phyloP scores from a whole-genome alignment of 2,888 invertebrate genomes.

The Amphimallon solstitiale region DNA sequence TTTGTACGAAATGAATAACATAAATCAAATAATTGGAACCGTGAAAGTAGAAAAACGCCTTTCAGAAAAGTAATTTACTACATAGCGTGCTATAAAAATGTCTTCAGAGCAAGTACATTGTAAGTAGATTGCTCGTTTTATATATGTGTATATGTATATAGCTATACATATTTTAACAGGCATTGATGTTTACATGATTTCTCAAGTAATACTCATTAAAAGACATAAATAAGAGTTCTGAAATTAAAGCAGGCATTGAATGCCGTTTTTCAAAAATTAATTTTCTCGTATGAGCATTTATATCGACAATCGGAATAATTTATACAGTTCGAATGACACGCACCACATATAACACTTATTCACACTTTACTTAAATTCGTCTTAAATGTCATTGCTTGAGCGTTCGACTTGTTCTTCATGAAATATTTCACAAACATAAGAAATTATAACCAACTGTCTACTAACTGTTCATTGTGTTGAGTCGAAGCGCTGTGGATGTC shows the following conservation, averaged over 20 bases:
- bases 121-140: background rate
- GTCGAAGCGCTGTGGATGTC: constrained; percentile 1
- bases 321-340: background rate
- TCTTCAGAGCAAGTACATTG: background rate
- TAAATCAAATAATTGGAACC: constrained; percentile 12
- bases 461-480: background rate
- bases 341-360: constrained; percentile 1
- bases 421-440: background rate
- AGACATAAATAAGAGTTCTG: constrained; percentile 20
- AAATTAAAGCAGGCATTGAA: background rate
- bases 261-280: constrained; percentile 7
- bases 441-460: background rate
- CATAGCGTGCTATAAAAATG: constrained; percentile 9
- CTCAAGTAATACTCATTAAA: constrained; percentile 23
- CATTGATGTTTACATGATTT: constrained; percentile 17
- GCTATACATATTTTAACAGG: constrained; percentile 4
- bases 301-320: background rate
- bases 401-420: background rate
- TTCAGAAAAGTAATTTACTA: constrained; percentile 26
- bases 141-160: background rate
- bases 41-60: constrained; percentile 17
- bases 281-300: constrained; percentile 12
- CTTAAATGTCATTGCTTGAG: background rate
- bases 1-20: background rate
- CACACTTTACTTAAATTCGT: background rate